Conservation (phyloP, 2,888 invertebrate species). For the Sphaerophoria taeniata region DNA sequence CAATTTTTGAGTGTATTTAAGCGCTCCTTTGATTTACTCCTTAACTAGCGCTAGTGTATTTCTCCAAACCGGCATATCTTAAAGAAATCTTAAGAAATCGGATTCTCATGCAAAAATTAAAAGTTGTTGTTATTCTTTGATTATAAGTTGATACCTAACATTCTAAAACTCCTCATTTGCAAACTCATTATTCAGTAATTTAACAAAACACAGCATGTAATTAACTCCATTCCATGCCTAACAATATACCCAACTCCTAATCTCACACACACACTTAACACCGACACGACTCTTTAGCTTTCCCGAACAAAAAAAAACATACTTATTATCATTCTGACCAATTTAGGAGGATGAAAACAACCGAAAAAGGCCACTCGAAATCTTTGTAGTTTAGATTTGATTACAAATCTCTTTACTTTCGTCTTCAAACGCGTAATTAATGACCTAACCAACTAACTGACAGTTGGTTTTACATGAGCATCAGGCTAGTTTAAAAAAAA, state of each 20-base stretch:
- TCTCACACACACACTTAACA: neutral
- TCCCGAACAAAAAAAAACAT: neutral
- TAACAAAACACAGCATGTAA: conserved; percentile 4
- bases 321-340: conserved; percentile 2
- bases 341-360: too few relatives aligned
- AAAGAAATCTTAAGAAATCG: too few relatives aligned
- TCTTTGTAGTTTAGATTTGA: conserved; percentile 23
- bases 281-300: neutral
- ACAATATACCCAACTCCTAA: neutral
- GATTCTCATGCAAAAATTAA: too few relatives aligned
- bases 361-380: neutral
- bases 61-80: too few relatives aligned
- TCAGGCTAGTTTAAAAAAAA: conserved; percentile 25
- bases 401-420: conserved; percentile 13
- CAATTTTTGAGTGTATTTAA: too few relatives aligned
- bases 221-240: conserved; percentile 1
- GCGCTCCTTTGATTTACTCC: too few relatives aligned
- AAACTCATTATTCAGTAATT: neutral
- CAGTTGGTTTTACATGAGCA: conserved; percentile 47
- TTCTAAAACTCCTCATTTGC: too few relatives aligned
- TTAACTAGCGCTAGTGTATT: too few relatives aligned
- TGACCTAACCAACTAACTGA: conserved; percentile 56
- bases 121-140: too few relatives aligned
- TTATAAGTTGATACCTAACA: too few relatives aligned
- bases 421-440: conserved; percentile 59